A percentile compares a stretch with the other conserved stretches of the same genome.
These are phyloP conservation scores for Drosophila fungiperda DNA, from an alignment of 2,888 invertebrate species.

Conservation along the genomic window DNA sequence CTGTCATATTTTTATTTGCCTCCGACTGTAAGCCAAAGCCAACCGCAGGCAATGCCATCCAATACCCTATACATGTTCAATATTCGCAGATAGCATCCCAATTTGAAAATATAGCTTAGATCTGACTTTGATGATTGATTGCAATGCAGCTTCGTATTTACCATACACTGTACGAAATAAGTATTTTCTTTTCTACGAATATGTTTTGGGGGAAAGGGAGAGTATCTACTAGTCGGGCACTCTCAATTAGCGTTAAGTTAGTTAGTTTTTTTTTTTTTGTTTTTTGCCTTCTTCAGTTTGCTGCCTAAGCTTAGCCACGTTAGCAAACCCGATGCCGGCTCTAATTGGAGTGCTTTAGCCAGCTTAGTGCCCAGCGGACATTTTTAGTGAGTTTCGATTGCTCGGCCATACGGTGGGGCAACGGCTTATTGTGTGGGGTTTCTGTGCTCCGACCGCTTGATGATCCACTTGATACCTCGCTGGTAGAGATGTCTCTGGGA, in stretches of 20 bases:
- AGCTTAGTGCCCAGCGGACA: constrained; percentile 50
- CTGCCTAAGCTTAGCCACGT: constrained; percentile 18
- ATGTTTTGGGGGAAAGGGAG: background rate
- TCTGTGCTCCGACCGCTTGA: background rate
- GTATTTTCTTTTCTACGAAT: background rate
- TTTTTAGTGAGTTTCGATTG: constrained; percentile 47
- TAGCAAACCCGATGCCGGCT: constrained; percentile 22
- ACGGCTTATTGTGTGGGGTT: background rate
- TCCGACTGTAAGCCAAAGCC: constrained; percentile 1
- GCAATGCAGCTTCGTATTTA: background rate
- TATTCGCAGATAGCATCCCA: background rate
- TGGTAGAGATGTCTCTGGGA: background rate
- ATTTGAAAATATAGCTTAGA: background rate
- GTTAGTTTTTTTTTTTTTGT: background rate
- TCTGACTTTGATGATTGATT: background rate
- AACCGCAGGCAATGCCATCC: background rate
- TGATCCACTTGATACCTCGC: background rate
- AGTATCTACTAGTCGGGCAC: background rate
- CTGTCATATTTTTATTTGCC: constrained; percentile 73
- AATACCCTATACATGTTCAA: background rate
- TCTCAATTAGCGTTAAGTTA: background rate
- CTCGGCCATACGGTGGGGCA: constrained; percentile 21
- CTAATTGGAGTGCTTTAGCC: constrained; percentile 60
- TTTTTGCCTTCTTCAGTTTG: background rate
- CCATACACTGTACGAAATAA: background rate